Conservation (phyloP, 1,140 invertebrate genomes). For the Bombus confusus region DNA sequence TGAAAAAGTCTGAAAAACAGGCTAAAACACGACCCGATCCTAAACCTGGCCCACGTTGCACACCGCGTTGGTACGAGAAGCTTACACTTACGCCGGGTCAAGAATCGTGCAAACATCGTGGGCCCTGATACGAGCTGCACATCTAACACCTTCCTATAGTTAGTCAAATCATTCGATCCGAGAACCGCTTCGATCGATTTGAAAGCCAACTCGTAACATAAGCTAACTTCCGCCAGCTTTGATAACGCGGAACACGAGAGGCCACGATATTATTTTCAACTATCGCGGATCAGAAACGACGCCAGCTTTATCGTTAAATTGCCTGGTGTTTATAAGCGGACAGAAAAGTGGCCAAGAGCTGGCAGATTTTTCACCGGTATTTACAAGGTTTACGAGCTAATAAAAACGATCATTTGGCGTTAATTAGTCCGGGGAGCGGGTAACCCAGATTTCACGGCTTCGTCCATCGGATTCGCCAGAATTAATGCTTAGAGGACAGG, state of each 20-base stretch:
- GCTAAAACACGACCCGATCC: rapidly evolving
- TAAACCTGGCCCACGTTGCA: too few species aligned
- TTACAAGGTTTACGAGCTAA: constrained; percentile 43
- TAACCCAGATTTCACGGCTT: constrained; percentile 30
- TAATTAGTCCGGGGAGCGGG: constrained; percentile 36
- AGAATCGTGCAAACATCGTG: too few species aligned
- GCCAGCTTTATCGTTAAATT: constrained; percentile 17
- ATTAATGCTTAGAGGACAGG: neutral
- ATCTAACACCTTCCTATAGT: neutral
- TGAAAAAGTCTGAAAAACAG: too few species aligned
- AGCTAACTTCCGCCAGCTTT: neutral
- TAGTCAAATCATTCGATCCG: neutral
- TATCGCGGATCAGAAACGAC: neutral
- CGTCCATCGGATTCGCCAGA: neutral
- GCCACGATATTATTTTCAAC: too few species aligned
- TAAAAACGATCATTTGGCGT: constrained; percentile 50
- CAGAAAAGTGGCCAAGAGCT: too few species aligned
- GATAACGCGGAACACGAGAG: neutral
- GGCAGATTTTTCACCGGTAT: constrained; percentile 11
- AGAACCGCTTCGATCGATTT: neutral
- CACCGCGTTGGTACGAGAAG: too few species aligned
- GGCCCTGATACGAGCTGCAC: too few species aligned
- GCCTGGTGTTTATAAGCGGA: neutral
- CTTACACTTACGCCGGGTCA: too few species aligned
- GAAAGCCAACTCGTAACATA: neutral